Conservation (phyloP, 2,888 invertebrate species). For the Zele albiditarsus region DNA sequence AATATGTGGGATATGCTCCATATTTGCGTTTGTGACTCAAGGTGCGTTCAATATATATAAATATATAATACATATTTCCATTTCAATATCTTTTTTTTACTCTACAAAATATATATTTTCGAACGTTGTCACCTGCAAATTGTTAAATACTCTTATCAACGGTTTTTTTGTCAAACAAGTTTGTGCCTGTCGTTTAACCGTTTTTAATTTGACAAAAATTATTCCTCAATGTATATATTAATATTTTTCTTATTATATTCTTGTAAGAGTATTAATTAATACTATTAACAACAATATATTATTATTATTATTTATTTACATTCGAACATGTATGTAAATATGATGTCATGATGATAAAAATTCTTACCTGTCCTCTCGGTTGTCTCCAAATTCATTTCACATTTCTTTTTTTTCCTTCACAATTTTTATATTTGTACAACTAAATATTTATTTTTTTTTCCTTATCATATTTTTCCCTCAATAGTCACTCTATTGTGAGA, state of each 20-base stretch:
- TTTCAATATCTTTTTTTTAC: neutral
- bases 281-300: neutral
- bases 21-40: neutral
- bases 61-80: neutral
- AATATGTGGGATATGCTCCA: neutral
- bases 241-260: neutral
- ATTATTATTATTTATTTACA: neutral
- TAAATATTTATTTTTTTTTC: slow-evolving; percentile 41
- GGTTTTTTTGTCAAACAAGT: neutral
- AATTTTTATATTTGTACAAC: slow-evolving; percentile 26
- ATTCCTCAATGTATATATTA: neutral
- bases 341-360: slow-evolving; percentile 1
- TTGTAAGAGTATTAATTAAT: neutral
- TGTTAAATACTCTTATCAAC: neutral
- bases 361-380: neutral
- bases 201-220: neutral
- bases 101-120: neutral
- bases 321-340: neutral
- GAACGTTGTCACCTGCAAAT: slow-evolving; percentile 2
- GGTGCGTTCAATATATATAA: slow-evolving; percentile 1
- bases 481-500: slow-evolving; percentile 52
- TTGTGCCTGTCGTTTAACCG: neutral
- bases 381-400: neutral
- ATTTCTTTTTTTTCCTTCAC: neutral
- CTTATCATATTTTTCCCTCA: neutral